Evolutionary conservation across 2,113 vertebrate species (phyloP), one percentile per base, ranked within the genome.

Genomic region (Seriola rivoliana): DNA sequence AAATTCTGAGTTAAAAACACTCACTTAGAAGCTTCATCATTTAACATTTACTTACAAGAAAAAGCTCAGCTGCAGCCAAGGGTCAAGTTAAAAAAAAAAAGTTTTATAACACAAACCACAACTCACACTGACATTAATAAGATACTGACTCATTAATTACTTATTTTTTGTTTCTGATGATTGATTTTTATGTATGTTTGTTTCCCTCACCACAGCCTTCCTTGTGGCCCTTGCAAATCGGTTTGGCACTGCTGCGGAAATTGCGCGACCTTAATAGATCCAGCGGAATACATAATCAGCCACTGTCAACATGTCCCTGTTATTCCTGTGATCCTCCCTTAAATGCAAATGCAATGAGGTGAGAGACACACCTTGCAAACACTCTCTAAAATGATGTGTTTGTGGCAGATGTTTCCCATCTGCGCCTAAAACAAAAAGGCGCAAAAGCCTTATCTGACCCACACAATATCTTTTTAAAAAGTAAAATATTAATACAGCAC

Each of bases 251-350:
- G 8, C 50, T 40, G n/a, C 8, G 5, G 34, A 42, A 71, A 71
- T 42, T 57, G 36, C 36, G 17, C 21, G 9, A 71, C 52, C 52
- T 40, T 16, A 42, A 52, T 6, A 57, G 29, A 36, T 32, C 29
- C 48, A 70, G 69, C 2, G 4, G 34, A 71, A 40, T 71, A 40
- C 52, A 55, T 71, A 71, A 71, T 58, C 36, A 71, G 11, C 52
- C 36, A 13, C 69, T 42, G 36, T 71, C 52, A 71, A 57, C 52
- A 71, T 42, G 36, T 58, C 69, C 69, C 69, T 42, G 29, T 58
- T 71, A 42, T 40, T 42, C 11, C 21, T 71, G n/a, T 42, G 52
- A 58, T 58, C 34, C 50, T 71, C 52, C n/a, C 69, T 19, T 12
- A 57, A 38, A 57, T 71, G 52, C 68, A 71, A 57, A 71, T 40